A percentile compares a stretch with the other conserved stretches of the same genome.
phyloP scores from a whole-genome alignment of 2,797 vertebrate species.

The Scolopax rusticola region DNA sequence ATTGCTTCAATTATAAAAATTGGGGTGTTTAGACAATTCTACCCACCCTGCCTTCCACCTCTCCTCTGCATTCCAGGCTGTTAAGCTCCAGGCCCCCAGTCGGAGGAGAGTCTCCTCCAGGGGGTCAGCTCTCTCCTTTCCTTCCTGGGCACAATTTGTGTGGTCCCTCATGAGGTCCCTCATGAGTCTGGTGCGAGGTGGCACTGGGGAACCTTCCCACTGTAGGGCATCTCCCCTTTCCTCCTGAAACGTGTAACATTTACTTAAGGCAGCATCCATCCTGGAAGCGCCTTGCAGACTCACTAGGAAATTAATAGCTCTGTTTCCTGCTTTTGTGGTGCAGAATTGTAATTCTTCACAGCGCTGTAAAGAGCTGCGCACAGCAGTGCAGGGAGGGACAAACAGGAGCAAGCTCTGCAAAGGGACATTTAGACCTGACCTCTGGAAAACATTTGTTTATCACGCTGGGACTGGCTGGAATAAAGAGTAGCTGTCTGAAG shows the following conservation, averaged over 20 bases:
- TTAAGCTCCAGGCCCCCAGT: neutral
- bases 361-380: neutral
- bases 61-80: conserved; percentile 12
- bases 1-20: conserved; percentile 71
- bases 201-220: neutral
- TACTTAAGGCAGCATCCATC: neutral
- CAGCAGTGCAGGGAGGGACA: neutral
- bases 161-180: neutral
- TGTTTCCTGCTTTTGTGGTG: conserved; percentile 31
- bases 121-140: neutral
- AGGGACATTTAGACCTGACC: neutral
- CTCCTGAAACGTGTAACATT: neutral
- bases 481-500: neutral
- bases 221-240: neutral
- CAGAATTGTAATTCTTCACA: conserved; percentile 55
- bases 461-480: neutral
- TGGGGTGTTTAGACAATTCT: conserved; percentile 66
- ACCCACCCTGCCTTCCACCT: conserved; percentile 20
- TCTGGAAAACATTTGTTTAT: neutral
- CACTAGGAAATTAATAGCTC: conserved; percentile 36
- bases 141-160: fast-evolving
- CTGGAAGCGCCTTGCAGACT: conserved; percentile 18
- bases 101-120: neutral
- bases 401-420: neutral
- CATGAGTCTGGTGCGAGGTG: neutral